phyloP scores from a whole-genome alignment of 2,888 invertebrate genomes.

The Cancer borealis region DNA sequence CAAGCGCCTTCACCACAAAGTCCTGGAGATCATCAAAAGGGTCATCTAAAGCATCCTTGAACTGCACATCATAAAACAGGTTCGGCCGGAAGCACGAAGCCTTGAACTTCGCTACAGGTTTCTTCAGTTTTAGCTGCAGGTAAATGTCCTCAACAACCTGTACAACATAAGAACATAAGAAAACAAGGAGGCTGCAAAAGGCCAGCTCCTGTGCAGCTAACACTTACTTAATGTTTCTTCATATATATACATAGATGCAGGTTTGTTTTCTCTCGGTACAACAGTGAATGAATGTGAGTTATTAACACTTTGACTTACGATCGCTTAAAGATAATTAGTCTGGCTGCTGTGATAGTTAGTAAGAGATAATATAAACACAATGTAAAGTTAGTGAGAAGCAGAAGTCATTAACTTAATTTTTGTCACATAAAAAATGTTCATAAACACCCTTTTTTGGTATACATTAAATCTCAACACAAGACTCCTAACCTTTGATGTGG shows the following conservation, averaged over 20 bases:
- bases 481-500: slow-evolving; percentile 84
- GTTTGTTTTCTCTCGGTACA: too few relatives aligned
- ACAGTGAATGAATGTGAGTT: too few relatives aligned
- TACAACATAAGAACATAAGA: slow-evolving; percentile 71
- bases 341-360: too few relatives aligned
- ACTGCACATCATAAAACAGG: slow-evolving; percentile 95
- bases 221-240: too few relatives aligned
- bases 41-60: slow-evolving; percentile 90
- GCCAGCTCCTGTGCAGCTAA: too few relatives aligned
- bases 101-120: slow-evolving; percentile 88
- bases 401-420: background rate
- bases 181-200: too few relatives aligned
- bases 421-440: background rate
- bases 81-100: slow-evolving; percentile 94
- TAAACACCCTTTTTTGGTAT: background rate
- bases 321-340: too few relatives aligned
- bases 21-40: slow-evolving; percentile 89
- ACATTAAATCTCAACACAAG: background rate
- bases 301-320: too few relatives aligned
- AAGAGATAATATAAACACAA: too few relatives aligned
- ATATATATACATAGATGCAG: too few relatives aligned
- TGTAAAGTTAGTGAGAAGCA: too few relatives aligned
- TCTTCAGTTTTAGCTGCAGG: slow-evolving; percentile 85
- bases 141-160: slow-evolving; percentile 92
- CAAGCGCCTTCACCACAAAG: slow-evolving; percentile 86